phyloP scores from a whole-genome alignment of 2,888 invertebrate genomes.

The Thyatira batis region DNA sequence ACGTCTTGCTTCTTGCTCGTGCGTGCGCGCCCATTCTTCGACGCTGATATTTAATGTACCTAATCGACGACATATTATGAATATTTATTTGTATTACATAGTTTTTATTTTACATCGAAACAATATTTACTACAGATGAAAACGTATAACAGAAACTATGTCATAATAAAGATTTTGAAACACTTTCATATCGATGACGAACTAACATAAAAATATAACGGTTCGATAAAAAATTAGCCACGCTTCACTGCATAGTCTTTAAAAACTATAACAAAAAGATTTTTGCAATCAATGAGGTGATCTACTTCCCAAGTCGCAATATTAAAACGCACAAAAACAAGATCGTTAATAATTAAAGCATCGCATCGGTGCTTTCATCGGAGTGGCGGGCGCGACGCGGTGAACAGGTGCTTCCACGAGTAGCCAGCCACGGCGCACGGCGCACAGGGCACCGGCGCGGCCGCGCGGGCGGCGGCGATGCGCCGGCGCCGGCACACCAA shows the following conservation, averaged over 20 bases:
- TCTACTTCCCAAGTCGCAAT: constrained; percentile 75
- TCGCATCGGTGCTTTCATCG: constrained; percentile 63
- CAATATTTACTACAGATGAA: background rate
- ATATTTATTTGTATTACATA: no score
- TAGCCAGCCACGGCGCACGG: constrained; percentile 17
- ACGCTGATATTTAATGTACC: constrained; percentile 24
- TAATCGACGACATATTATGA: constrained; percentile 12
- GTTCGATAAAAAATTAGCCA: constrained; percentile 54
- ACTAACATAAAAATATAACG: constrained; percentile 45
- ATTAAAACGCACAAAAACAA: constrained; percentile 72
- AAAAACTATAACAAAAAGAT: constrained; percentile 74
- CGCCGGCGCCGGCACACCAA: constrained; percentile 37
- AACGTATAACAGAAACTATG: constrained; percentile 25
- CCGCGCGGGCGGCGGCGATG: constrained; percentile 50
- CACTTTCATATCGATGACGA: constrained; percentile 52
- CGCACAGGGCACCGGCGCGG: constrained; percentile 51
- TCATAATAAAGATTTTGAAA: constrained; percentile 51
- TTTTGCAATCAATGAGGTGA: constrained; percentile 75
- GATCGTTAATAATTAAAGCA: constrained; percentile 74
- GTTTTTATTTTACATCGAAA: background rate
- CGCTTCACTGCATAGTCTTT: constrained; percentile 57
- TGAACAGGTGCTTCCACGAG: constrained; percentile 30
- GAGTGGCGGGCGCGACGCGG: constrained; percentile 58
- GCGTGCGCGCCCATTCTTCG: constrained; percentile 37
- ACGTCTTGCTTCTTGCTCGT: constrained; percentile 33